Evolutionary conservation across 2,797 vertebrate genomes (phyloP), one percentile per base, ranked within the genome.

Genomic region (Podarcis siculus): DNA sequence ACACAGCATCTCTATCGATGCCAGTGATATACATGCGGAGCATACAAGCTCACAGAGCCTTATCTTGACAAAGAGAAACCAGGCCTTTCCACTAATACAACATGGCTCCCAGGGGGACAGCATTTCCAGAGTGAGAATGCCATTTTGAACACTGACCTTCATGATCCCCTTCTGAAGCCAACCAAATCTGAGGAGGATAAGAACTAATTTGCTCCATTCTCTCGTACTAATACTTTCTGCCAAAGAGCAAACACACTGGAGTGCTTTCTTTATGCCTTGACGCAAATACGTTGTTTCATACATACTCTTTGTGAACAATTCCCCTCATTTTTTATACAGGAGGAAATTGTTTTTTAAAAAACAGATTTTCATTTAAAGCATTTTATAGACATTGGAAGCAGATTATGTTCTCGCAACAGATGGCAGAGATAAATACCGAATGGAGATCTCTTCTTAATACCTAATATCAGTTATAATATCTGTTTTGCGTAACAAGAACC

Each of bases 101-200:
- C 82, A 85, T 35, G 75, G 61, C 86, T 90, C 86, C 82, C 79
- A 58, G 84, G 79, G 49, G 37, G 72, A 64, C 6, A 69, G 10
- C 58, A 61, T 78, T 85, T 87, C 39, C 83, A 77, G 42, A 17
- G 71, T 69, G 66, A 77, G 77, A 61, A 30, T 85, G 86, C 73
- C 80, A 83, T 90, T 87, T 87, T 66, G 82, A 85, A 78, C 79
- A 23, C 4, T 90, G 86, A 87, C 86, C 86, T 69, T 77, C 79
- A 25, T 35, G 78, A 87, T 85, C 82, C 86, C 35, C 23, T 76
- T 42, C 61, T 71, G 55, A 32, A 19, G 17, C 66, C 64, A 83
- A 30, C 42, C 15, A 72, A 79, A 79, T 81, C 80, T 61, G 64
- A 49, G 61, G 23, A 55, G 17, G 64, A 82, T n/a, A 76, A 86